These are phyloP conservation scores for Chaetogeoica ovagalla DNA, from an alignment of 2,888 invertebrate species.

Conservation along the genomic window DNA sequence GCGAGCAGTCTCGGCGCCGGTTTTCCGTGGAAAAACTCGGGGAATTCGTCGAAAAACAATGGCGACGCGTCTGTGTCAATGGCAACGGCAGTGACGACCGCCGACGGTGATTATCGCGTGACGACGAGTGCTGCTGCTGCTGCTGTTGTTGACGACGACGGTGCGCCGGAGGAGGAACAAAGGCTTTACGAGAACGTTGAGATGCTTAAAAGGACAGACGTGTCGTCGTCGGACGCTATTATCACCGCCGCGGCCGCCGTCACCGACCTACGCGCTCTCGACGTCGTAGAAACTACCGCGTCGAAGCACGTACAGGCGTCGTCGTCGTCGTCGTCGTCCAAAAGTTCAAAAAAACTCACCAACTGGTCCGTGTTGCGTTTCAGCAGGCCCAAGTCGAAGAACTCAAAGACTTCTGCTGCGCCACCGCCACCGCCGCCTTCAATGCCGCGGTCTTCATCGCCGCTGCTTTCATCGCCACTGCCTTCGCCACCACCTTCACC, in stretches of 20 bases:
- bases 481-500: not conserved
- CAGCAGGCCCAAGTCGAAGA: slow-evolving; percentile 57
- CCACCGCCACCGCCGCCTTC: not conserved
- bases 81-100: not conserved
- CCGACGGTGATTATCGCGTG: no score
- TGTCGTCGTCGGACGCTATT: not conserved
- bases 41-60: slow-evolving; percentile 10
- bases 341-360: slow-evolving; percentile 58
- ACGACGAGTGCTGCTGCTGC: no score
- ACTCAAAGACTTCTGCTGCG: slow-evolving; percentile 17
- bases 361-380: slow-evolving; percentile 58
- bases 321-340: not conserved
- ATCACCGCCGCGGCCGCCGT: not conserved
- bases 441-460: not conserved
- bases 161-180: not conserved
- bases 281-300: not conserved
- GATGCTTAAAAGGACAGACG: not conserved
- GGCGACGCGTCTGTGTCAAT: not conserved
- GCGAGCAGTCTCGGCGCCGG: slow-evolving; percentile 24
- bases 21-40: not conserved
- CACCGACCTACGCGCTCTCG: not conserved
- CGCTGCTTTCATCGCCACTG: not conserved
- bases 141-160: not conserved
- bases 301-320: slow-evolving; percentile 12
- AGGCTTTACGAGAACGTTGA: slow-evolving; percentile 39